Base-by-base conservation (phyloP, 2,113 vertebrate genomes). In the Beaufortia kweichowensis region DNA sequence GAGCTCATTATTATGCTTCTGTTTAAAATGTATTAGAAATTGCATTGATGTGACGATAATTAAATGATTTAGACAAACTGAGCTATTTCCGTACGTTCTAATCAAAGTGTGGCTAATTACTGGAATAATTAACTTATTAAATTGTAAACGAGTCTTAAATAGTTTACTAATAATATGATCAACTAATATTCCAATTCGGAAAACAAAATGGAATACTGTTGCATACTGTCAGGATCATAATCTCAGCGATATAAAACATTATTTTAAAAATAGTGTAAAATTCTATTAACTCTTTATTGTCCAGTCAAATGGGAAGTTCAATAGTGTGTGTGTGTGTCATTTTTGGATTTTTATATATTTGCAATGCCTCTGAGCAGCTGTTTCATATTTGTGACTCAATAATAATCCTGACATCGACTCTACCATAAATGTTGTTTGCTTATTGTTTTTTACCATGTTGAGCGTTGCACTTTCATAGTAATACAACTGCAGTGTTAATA, bases 21-120 rank as follows among this genome's bases (percentile, higher is more conserved):
- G 62, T 74, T 50, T 72, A 57, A 74, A 63, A 80, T 50, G 31
- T 64, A 69, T 69, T 77, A 53, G 56, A 66, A 46, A 79, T 77
- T 80, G 62, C 48, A 61, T 74, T 79, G 78, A 80, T 80, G 78
- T 68, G 62, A 80, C 76, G 63, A 65, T 64, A 43, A 83, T 83
- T 55, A 77, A 80, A 80, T 79, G 78, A 79, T 68, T 68, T 67
- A 68, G 67, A 73, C 74, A 83, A 80, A 68, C 80, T 48, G 62
- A 43, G 48, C 79, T 56, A 73, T 82, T 67, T 73, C 61, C 76
- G 72, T 59, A 76, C 66, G 67, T 82, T 29, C 15, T 35, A 67
- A 73, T 77, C 21, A 35, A 35, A 77, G 29, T 63, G 60, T 39
- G 46, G 14, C 23, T 64, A 77, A 80, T 72, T 62, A 29, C 50